Evolutionary conservation across 1,140 invertebrate genomes (phyloP).

Genomic region (Trialeurodes vaporariorum): DNA sequence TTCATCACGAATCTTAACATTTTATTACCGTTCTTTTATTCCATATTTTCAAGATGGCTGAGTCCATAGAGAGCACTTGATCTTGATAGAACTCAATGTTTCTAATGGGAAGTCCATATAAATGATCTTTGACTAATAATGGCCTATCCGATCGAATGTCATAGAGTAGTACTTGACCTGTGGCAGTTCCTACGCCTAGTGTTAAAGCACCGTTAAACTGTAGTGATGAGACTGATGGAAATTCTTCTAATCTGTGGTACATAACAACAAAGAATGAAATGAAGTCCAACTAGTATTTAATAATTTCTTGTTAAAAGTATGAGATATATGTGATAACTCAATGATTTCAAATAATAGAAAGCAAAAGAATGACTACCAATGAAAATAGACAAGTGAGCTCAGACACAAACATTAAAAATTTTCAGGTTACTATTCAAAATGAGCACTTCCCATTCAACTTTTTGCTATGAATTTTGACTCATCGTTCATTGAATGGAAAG

Average conservation of each 20-base stretch:
- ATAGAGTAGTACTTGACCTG: constrained; percentile 87
- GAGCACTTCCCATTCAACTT: no score
- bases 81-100: constrained; percentile 80
- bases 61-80: constrained; percentile 84
- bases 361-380: constrained; percentile 8
- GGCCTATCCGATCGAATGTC: constrained; percentile 89
- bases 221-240: constrained; percentile 69
- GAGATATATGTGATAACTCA: no score
- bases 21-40: constrained; percentile 75
- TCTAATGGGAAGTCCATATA: constrained; percentile 86
- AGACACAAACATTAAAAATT: no score
- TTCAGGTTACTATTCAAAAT: no score
- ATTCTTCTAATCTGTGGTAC: constrained; percentile 41
- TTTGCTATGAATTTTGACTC: no score
- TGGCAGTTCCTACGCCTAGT: constrained; percentile 82
- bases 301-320: constrained; percentile 2
- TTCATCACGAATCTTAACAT: no score
- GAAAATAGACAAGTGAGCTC: neutral
- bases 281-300: constrained; percentile 12
- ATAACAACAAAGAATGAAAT: constrained; percentile 21
- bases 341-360: constrained; percentile 14
- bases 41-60: constrained; percentile 89
- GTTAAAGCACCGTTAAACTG: constrained; percentile 70
- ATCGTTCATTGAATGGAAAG: no score
- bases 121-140: constrained; percentile 83